These are phyloP conservation scores for Phycodurus eques DNA, from an alignment of 2,113 vertebrate species.

Conservation along the genomic window DNA sequence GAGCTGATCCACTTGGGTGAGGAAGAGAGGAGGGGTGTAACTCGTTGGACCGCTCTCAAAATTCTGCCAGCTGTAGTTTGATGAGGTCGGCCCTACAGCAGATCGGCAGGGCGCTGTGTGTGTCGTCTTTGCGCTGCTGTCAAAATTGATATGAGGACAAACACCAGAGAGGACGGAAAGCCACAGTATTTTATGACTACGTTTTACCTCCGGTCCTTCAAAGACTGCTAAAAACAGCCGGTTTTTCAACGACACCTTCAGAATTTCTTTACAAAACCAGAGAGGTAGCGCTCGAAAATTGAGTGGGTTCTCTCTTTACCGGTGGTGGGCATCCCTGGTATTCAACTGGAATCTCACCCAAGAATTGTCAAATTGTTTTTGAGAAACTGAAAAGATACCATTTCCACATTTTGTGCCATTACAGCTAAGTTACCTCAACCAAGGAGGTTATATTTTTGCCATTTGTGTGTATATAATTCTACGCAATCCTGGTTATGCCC, in stretches of 20 bases:
- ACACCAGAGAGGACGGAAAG: neutral
- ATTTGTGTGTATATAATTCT: no score
- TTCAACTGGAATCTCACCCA: neutral
- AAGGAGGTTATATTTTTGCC: no score
- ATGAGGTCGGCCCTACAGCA: constrained; percentile 18
- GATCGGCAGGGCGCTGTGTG: constrained; percentile 29
- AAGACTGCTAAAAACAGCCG: neutral
- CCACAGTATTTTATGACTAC: neutral
- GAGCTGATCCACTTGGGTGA: constrained; percentile 25
- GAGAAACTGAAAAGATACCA: no score
- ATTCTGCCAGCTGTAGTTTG: constrained; percentile 41
- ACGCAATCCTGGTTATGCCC: no score
- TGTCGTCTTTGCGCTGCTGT: constrained; percentile 5
- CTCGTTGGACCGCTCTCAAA: constrained; percentile 35
- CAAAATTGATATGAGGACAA: neutral
- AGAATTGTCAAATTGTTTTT: neutral
- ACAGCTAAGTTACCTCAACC: no score
- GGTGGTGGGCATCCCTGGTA: no score
- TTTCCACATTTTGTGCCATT: no score
- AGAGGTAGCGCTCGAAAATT: neutral
- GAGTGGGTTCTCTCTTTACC: neutral
- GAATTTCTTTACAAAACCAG: neutral
- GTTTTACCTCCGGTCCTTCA: neutral
- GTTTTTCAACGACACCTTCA: neutral
- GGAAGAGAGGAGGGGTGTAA: constrained; percentile 37